These are phyloP conservation scores for Aleiodes testaceus DNA, from an alignment of 2,888 invertebrate species.

Conservation along the genomic window DNA sequence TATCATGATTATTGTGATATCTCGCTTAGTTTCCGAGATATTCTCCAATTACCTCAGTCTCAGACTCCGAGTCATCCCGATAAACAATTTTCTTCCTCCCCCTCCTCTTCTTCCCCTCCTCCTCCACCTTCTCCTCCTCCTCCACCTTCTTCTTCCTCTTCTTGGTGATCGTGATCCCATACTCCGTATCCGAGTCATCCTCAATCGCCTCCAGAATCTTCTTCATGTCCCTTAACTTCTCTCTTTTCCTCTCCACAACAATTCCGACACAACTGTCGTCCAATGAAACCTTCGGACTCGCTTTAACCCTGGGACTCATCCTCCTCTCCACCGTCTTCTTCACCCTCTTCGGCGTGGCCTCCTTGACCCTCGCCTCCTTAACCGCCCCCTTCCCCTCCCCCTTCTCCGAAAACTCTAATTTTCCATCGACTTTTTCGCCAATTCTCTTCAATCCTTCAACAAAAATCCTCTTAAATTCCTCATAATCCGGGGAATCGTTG, in stretches of 20 bases:
- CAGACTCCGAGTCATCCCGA: conserved; percentile 52
- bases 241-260: conserved; percentile 63
- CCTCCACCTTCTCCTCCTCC: conserved; percentile 27
- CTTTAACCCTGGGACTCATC: conserved; percentile 49
- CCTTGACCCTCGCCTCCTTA: conserved; percentile 48
- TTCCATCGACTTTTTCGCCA: conserved; percentile 76
- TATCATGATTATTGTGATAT: too few species aligned
- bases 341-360: conserved; percentile 33
- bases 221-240: conserved; percentile 58
- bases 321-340: conserved; percentile 34
- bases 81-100: conserved; percentile 46
- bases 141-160: conserved; percentile 53
- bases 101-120: conserved; percentile 46
- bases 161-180: conserved; percentile 65
- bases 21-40: too few species aligned
- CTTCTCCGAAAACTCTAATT: conserved; percentile 75
- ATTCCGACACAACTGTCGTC: conserved; percentile 63
- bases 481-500: conserved; percentile 83
- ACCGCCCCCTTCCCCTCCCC: conserved; percentile 21
- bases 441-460: conserved; percentile 78
- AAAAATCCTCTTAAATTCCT: conserved; percentile 81
- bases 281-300: conserved; percentile 42
- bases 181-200: conserved; percentile 64
- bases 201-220: conserved; percentile 59
- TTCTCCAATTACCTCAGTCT: conserved; percentile 57